Evolutionary conservation across 2,888 invertebrate genomes (phyloP), one percentile per base, ranked within the genome.

Genomic region (Eupithecia vulgata): DNA sequence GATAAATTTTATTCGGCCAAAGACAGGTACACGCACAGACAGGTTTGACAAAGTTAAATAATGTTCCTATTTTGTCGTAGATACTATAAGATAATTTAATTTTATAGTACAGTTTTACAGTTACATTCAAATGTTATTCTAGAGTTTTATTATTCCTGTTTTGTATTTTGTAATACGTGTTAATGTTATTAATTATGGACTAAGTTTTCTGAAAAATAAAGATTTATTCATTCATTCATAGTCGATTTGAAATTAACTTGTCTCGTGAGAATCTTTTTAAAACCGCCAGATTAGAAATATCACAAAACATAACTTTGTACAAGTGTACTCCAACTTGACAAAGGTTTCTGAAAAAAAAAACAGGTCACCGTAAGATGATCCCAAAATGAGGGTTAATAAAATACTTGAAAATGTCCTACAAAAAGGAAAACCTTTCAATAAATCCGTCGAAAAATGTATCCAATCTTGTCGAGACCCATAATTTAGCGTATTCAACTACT

Each of bases 401-500:
- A 35, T 45, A 68, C 62, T 70, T 64, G 61, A 64, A 64, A 64
- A 64, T 37, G n/a, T 34, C 21, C 25, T 34, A 40, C 25, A 71
- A 61, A 71, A 67, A 25, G 30, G 37, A 67, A 52, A 64, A 57
- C 48, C 67, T 68, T 48, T 52, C 40, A 34, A 59, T 64, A 64
- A 68, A 64, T 37, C 68, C 34, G 35, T 48, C 17, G n/a, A 42
- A 67, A 59, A 71, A 48, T 67, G 52, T 67, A 68, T 40, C 72
- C 37, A 40, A 67, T 48, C 57, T 67, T 67, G 62, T 52, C n/a
- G 34, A 35, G 62, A 35, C 62, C 62, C 64, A 35, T 62, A 57
- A 68, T 67, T 73, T 70, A 45, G 70, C 52, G 62, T 73, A 70
- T 70, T 73, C 70, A 64, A 57, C 35, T 42, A 64, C 67, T 68